Evolutionary conservation across 2,888 invertebrate species (phyloP), one percentile per base, ranked within the genome.

Genomic region (Drosophila testacea): DNA sequence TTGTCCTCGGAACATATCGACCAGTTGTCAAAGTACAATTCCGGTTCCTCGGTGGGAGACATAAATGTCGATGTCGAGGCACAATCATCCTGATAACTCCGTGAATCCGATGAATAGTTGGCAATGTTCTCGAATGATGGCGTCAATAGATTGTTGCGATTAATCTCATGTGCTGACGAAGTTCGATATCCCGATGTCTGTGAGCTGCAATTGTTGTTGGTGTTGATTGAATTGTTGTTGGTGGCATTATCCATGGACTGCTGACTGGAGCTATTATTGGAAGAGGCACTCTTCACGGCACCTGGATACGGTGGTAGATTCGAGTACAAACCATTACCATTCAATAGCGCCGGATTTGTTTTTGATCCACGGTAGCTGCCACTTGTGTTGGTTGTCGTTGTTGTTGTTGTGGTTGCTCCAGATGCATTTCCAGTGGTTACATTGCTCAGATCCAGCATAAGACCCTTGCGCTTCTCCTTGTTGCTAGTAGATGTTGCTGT

Each of bases 361-460:
- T 83, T 90, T 1, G 81, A 64, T 0, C 83, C 74, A 3, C 81
- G 81, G n/a, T 77, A 77, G 63, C 72, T 83, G 13, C 51, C 52
- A 34, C 55, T 73, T 10, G 63, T 56, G 9, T 63, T 77, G 32
- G 64, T 66, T 4, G 84, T 78, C 1, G 41, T 62, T n/a, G 80
- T 56, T 10, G 28, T 27, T n/a, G 51, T 28, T 9, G 22, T 30
- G 30, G 76, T 51, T 6, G 66, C 55, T 6, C 42, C 63, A 0
- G 69, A 13, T 0, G n/a, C 60, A n/a, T 34, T 67, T 41, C 67
- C 60, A 27, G 80, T 87, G 27, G 88, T 90, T 90, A 47, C 92
- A 88, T 94, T 94, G 78, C 94, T 94, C 89, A 95, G 94, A 90
- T 95, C 95, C 88, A 95, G 92, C 92, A 94, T 94, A 79, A 95